A percentile compares a stretch with the other conserved stretches of the same genome.
Evolutionary conservation across 2,888 invertebrate genomes (phyloP).

Genomic region (Ferrisia virgata): DNA sequence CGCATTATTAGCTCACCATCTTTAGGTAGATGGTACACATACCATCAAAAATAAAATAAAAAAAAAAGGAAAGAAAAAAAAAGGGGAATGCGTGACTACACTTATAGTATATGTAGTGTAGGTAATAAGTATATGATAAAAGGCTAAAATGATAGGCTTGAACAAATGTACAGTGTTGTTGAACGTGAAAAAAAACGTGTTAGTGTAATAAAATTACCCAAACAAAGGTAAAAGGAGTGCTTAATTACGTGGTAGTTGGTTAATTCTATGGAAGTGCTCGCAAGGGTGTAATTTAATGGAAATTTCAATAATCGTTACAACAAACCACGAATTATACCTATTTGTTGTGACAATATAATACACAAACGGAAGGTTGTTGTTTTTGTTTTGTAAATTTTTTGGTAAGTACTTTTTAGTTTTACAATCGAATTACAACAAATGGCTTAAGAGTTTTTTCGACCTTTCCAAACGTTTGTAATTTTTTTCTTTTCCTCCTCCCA

Average conservation of each 20-base stretch:
- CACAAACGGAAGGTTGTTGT: background rate
- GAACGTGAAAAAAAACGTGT: background rate
- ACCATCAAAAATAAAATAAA: too few relatives aligned
- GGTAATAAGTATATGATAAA: background rate
- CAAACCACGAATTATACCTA: background rate
- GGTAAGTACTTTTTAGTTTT: background rate
- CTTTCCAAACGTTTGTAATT: background rate
- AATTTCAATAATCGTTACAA: background rate
- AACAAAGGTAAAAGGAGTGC: background rate
- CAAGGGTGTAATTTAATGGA: background rate
- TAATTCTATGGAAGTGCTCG: background rate
- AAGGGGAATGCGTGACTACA: background rate
- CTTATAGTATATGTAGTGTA: background rate
- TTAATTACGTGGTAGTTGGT: background rate
- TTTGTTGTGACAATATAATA: background rate
- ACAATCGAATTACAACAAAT: background rate
- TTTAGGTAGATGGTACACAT: background rate
- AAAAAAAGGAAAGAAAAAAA: too few relatives aligned
- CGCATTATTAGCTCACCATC: background rate
- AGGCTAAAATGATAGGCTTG: background rate
- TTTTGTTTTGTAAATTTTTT: background rate
- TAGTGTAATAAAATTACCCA: background rate
- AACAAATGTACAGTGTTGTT: background rate
- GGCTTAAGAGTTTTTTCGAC: background rate
- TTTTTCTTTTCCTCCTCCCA: background rate